Base-by-base conservation (phyloP, 1,140 invertebrate species). In the Musca domestica region DNA sequence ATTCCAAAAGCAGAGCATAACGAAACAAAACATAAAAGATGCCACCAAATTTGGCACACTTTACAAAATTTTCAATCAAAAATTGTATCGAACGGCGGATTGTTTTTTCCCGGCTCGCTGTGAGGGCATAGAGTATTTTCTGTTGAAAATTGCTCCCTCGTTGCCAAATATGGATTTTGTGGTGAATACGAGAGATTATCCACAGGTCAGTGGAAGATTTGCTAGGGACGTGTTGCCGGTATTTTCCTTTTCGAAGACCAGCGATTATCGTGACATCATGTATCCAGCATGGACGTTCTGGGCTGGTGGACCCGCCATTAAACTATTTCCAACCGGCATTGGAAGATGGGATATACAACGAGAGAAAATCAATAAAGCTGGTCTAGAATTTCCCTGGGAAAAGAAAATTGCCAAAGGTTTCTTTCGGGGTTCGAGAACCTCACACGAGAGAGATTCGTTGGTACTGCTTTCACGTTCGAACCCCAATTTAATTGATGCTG, bases 211-310 rank as follows among this genome's bases (percentile, higher is more conserved):
- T 25, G 47, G 46, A 15, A 67, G 66, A 2, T 82, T 85, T 71
- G 71, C 76, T 70, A 70, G 19, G 12, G 47, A 67, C 7, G 46
- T 65, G n/a, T 76, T 89, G 46, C 96, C 96, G 20, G 86, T 98
- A 23, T 94, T 98, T 80, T 98, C 95, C 9, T 98, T 98, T 76
- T 98, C 95, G 82, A 98, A 97, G 88, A 93, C 90, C 15, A 76
- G 82, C 56, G 88, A 94, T 17, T 94, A 95, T 83, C 87, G 87
- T 80, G 96, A 99, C 78, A 96, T 98, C 68, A 94, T 92, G 86
- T 98, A 98, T 85, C 96, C 96, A 56, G 92, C 96, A 0, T 98
- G 96, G 96, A 91, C 93, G 30, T 98, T 99, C 84, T 98, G 95
- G 95, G 94, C 95, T 84, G 96, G 96, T 52, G 96, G 96, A 2